Evolutionary conservation across 2,797 vertebrate species (phyloP).

Genomic region (Potorous gilbertii): DNA sequence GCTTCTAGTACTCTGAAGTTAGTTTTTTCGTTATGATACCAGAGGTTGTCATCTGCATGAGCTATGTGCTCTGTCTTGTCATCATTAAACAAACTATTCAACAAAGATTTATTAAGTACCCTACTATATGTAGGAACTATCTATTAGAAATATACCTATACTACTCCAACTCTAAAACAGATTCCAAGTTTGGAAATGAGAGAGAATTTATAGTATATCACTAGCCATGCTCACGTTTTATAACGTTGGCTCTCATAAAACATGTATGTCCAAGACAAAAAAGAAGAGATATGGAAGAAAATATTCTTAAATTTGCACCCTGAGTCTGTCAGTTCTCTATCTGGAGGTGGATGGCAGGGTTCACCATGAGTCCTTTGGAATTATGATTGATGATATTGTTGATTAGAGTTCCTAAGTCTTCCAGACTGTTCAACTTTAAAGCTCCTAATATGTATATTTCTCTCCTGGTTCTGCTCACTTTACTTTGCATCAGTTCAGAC

Average conservation of each 20-base stretch:
- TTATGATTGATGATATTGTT: background rate
- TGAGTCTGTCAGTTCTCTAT: background rate
- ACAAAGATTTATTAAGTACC: background rate
- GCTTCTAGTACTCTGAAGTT: background rate
- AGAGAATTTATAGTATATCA: background rate
- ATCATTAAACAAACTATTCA: background rate
- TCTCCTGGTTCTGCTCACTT: background rate
- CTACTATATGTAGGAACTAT: background rate
- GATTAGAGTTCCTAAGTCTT: background rate
- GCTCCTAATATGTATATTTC: background rate
- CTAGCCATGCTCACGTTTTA: background rate
- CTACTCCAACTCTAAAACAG: background rate
- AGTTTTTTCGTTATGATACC: background rate
- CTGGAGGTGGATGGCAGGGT: background rate
- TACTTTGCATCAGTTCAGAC: background rate
- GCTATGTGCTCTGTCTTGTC: background rate
- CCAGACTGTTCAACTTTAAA: background rate
- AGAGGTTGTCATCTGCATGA: background rate
- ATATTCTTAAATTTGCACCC: background rate
- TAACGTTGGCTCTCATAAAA: background rate
- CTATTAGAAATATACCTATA: background rate
- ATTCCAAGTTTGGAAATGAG: background rate
- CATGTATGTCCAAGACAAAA: background rate
- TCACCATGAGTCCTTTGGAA: background rate
- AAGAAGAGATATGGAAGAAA: background rate